Evolutionary conservation across 2,113 vertebrate genomes (phyloP).

Genomic region (Indicator indicator): DNA sequence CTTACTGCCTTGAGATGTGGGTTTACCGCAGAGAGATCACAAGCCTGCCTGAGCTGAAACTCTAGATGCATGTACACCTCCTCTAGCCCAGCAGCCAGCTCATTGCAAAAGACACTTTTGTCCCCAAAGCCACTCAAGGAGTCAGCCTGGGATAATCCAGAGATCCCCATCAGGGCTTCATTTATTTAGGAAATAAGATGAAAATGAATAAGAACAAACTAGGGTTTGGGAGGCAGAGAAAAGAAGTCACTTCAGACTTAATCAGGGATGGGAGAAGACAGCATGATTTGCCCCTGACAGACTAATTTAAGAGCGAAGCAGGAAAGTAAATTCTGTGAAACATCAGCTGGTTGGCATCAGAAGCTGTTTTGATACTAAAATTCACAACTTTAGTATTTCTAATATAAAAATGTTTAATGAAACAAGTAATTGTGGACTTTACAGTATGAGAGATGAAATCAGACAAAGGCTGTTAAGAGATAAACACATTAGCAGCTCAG

Average conservation of each 20-base stretch:
- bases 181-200: background rate
- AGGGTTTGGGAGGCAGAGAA: background rate
- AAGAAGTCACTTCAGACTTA: background rate
- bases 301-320: background rate
- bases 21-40: background rate
- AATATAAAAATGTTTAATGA: background rate
- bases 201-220: background rate
- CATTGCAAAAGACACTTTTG: background rate
- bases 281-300: background rate
- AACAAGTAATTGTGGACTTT: background rate
- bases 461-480: background rate
- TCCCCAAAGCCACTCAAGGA: background rate
- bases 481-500: background rate
- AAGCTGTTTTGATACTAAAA: background rate
- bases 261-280: background rate
- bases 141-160: background rate
- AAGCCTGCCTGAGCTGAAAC: background rate
- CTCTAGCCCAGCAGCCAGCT: background rate
- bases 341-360: background rate
- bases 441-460: background rate
- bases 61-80: fast-evolving
- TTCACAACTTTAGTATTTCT: background rate
- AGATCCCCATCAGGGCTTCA: background rate
- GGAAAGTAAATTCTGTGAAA: background rate
- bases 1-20: background rate